These are phyloP conservation scores for Rhynchophorus ferrugineus DNA, from an alignment of 1,140 invertebrate genomes.

Conservation along the genomic window DNA sequence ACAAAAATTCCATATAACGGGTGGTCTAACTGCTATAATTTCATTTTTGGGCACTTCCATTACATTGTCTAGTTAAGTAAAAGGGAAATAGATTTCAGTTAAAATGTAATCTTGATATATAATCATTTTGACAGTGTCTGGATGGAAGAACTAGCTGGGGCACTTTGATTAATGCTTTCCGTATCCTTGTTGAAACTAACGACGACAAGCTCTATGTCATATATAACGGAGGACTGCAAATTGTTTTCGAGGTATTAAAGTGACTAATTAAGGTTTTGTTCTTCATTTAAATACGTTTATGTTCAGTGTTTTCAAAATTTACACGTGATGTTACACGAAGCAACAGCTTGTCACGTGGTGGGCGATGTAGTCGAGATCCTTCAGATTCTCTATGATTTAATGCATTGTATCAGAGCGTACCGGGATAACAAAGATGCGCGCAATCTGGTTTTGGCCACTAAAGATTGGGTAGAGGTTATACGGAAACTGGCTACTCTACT, in stretches of 20 bases:
- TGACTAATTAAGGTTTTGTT: no score
- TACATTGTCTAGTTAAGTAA: no score
- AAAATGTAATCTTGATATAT: no score
- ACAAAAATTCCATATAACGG: no score
- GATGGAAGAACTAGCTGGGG: constrained; percentile 82
- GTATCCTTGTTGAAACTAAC: constrained; percentile 78
- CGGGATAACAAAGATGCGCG: constrained; percentile 58
- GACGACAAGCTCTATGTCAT: constrained; percentile 84
- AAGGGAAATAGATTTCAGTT: no score
- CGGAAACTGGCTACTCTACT: constrained; percentile 78
- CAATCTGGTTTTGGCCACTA: constrained; percentile 57
- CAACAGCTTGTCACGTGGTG: constrained; percentile 78
- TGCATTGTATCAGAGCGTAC: constrained; percentile 59
- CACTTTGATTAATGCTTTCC: constrained; percentile 79
- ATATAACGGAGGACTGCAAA: constrained; percentile 78
- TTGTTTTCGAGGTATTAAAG: constrained; percentile 82
- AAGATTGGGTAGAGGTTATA: constrained; percentile 79
- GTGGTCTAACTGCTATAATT: no score
- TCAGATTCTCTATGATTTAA: constrained; percentile 64
- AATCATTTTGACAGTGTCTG: constrained; percentile 55
- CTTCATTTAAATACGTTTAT: neutral
- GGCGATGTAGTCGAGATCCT: constrained; percentile 78
- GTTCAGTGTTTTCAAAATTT: constrained; percentile 74
- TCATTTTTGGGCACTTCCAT: no score
- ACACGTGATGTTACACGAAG: constrained; percentile 90